Conservation (phyloP, 1,140 invertebrate species). For the Drosophila punjabiensis region DNA sequence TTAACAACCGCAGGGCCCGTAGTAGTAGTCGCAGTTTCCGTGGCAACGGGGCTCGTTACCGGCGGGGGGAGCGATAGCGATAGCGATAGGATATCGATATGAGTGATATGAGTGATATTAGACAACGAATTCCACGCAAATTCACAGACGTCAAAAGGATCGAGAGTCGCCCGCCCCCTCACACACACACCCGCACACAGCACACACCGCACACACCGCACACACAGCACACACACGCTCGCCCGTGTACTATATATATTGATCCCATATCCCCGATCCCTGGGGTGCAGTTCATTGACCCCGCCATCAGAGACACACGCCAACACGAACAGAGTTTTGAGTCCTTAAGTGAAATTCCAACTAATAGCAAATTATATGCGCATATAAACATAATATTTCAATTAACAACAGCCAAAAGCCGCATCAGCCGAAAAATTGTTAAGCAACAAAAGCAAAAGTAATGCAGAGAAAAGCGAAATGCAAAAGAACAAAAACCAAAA, state of each 20-base stretch:
- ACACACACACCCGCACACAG: conserved; percentile 63
- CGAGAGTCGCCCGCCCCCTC: conserved; percentile 81
- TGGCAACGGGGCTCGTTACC: conserved; percentile 10
- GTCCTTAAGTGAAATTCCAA: conserved; percentile 61
- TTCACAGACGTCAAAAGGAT: conserved; percentile 12
- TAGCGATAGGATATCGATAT: conserved; percentile 26
- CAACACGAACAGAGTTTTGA: conserved; percentile 9
- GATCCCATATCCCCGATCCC: conserved; percentile 17
- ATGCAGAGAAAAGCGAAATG: neutral
- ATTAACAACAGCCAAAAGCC: conserved; percentile 51
- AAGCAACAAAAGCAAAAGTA: conserved; percentile 14
- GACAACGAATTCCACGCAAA: conserved; percentile 60
- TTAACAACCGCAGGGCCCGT: conserved; percentile 59
- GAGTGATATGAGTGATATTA: conserved; percentile 17
- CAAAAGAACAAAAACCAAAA: neutral
- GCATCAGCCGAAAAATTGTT: conserved; percentile 31
- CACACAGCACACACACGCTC: no score
- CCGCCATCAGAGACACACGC: conserved; percentile 4
- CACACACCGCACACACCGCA: conserved; percentile 14
- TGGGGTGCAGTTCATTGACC: conserved; percentile 16
- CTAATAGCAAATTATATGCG: conserved; percentile 48
- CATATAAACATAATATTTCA: conserved; percentile 41
- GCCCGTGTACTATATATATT: conserved; percentile 20
- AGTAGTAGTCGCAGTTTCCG: conserved; percentile 35
- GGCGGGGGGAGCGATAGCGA: conserved; percentile 34